Evolutionary conservation across 1,140 invertebrate genomes (phyloP).

Genomic region (Cheumatopsyche charites): DNA sequence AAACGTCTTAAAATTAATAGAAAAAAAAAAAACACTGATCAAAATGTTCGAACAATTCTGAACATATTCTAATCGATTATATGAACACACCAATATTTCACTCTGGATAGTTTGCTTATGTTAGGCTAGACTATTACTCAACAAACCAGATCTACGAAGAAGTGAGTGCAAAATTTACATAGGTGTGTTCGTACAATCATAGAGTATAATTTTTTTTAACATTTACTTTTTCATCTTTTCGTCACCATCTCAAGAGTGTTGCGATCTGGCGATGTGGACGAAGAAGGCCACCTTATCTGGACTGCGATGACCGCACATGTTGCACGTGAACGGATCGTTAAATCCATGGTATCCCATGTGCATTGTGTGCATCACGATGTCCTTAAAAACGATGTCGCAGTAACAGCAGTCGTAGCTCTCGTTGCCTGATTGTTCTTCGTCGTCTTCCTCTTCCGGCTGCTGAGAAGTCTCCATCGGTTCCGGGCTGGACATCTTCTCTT

Average conservation of each 20-base stretch:
- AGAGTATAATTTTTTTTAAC: neutral
- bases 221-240: neutral
- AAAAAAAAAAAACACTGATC: too few relatives aligned
- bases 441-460: constrained; percentile 46
- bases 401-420: constrained; percentile 75
- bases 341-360: constrained; percentile 96
- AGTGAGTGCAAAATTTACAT: too few relatives aligned
- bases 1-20: too few relatives aligned
- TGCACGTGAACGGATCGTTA: constrained; percentile 91
- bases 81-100: too few relatives aligned
- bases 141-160: too few relatives aligned
- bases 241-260: constrained; percentile 68
- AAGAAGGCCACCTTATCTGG: constrained; percentile 88
- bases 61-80: too few relatives aligned
- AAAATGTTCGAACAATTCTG: too few relatives aligned
- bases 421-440: constrained; percentile 38
- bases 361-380: constrained; percentile 89
- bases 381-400: constrained; percentile 90
- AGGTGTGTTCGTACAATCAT: too few relatives aligned
- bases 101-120: too few relatives aligned
- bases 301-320: constrained; percentile 87
- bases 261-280: constrained; percentile 84
- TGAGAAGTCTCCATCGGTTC: constrained; percentile 45
- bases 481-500: constrained; percentile 44
- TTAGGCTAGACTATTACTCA: too few relatives aligned